Evolutionary conservation across 2,888 invertebrate species (phyloP).

Genomic region (Drosophila diplacantha): DNA sequence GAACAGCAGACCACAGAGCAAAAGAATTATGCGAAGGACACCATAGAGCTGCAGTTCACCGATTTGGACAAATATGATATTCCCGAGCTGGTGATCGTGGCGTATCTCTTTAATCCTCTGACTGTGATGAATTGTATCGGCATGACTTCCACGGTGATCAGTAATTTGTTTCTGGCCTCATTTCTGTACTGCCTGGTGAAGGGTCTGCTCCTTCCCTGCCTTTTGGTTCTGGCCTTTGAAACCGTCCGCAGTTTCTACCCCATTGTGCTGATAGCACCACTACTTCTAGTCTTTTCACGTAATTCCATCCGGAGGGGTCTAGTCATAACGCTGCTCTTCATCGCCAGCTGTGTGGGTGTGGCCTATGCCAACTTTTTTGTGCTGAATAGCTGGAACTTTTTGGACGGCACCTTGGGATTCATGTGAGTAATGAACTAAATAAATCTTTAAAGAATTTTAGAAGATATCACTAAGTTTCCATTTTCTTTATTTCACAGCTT

Average conservation of each 20-base stretch:
- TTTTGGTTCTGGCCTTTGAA: conserved; percentile 85
- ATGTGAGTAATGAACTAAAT: conserved; percentile 81
- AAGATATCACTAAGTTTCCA: neutral
- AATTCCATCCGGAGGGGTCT: conserved; percentile 35
- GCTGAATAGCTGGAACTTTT: conserved; percentile 82
- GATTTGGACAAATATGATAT: conserved; percentile 74
- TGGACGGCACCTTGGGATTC: conserved; percentile 87
- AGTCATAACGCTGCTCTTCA: conserved; percentile 53
- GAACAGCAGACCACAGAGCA: conserved; percentile 80
- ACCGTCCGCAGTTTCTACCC: conserved; percentile 91
- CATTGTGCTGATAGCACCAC: conserved; percentile 88
- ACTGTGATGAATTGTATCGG: conserved; percentile 91
- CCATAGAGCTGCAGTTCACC: conserved; percentile 80
- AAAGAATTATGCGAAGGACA: conserved; percentile 81
- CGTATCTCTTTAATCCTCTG: conserved; percentile 93
- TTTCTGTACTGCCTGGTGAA: conserved; percentile 85
- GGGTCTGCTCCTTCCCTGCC: conserved; percentile 81
- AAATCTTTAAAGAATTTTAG: no score
- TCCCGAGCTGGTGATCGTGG: conserved; percentile 85
- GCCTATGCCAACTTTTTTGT: conserved; percentile 78
- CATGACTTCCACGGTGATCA: conserved; percentile 92
- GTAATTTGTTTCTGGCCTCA: conserved; percentile 88
- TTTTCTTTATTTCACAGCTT: conserved; percentile 80
- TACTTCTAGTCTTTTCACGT: conserved; percentile 80
- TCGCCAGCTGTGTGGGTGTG: conserved; percentile 50